phyloP scores from a whole-genome alignment of 1,140 invertebrate genomes.

The Sipha flava region DNA sequence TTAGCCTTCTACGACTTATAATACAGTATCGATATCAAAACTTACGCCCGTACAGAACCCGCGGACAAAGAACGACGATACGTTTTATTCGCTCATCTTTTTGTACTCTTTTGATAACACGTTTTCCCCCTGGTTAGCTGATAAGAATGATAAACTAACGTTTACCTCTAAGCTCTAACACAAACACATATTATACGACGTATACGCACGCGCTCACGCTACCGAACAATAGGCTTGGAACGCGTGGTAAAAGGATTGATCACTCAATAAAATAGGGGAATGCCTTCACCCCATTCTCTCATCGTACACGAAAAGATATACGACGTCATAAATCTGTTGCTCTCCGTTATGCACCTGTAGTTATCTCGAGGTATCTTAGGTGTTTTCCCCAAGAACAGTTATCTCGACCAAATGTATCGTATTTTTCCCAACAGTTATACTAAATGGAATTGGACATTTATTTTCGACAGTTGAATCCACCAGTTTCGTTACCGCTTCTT shows the following conservation, averaged over 20 bases:
- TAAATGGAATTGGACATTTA: neutral
- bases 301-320: neutral
- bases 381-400: neutral
- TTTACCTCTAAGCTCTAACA: neutral
- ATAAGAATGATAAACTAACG: conserved; percentile 16
- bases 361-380: neutral
- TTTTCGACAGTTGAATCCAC: neutral
- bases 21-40: too few species aligned
- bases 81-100: too few species aligned
- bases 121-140: neutral
- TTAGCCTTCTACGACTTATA: too few species aligned
- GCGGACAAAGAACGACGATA: too few species aligned
- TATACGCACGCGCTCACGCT: neutral
- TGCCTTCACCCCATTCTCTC: neutral
- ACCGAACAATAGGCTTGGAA: neutral
- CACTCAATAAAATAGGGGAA: conserved; percentile 14
- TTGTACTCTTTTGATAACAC: neutral
- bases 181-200: too few species aligned
- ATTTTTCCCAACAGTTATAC: neutral
- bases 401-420: neutral
- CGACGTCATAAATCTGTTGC: conserved; percentile 22
- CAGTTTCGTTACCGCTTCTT: neutral
- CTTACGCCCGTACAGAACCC: too few species aligned
- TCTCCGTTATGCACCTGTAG: conserved; percentile 13
- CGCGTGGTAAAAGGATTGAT: neutral